Percentiles rank a stretch among this genome's conserved stretches.
Evolutionary conservation across 2,113 vertebrate genomes (phyloP).

Genomic region (Laticauda colubrina): DNA sequence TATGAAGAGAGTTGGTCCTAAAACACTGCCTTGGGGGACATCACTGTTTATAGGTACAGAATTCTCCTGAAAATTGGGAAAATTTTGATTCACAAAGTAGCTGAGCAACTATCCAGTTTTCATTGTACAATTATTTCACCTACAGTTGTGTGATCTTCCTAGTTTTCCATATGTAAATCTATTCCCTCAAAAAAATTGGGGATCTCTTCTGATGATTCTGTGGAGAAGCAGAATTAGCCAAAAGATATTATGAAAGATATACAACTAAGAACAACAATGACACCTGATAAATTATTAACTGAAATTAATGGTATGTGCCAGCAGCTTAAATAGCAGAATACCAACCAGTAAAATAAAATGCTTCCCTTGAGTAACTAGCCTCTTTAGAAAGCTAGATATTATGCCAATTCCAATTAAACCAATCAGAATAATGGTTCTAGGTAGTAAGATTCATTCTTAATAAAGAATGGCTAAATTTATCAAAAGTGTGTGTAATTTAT

Average conservation of each 20-base stretch:
- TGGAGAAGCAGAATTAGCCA: not conserved
- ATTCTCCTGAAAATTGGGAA: not conserved
- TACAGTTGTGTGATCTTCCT: not conserved
- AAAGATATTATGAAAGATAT: not conserved
- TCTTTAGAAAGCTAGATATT: not conserved
- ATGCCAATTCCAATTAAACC: not conserved
- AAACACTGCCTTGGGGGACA: no score
- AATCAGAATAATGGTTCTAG: not conserved
- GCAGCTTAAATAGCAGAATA: not conserved
- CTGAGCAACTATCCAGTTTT: not conserved
- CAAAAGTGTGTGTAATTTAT: not conserved
- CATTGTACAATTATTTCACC: not conserved
- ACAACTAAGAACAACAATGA: not conserved
- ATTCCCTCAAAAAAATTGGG: not conserved
- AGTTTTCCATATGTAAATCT: not conserved
- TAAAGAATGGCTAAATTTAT: not conserved
- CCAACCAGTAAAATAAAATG: not conserved
- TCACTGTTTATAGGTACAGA: no score
- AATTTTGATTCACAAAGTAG: not conserved
- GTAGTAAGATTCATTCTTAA: not conserved
- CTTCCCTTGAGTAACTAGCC: not conserved
- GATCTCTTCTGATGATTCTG: not conserved
- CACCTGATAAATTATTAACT: not conserved
- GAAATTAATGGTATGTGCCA: not conserved
- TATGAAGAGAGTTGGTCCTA: no score